Conservation (phyloP, 2,888 invertebrate species). For the Carcina quercana region DNA sequence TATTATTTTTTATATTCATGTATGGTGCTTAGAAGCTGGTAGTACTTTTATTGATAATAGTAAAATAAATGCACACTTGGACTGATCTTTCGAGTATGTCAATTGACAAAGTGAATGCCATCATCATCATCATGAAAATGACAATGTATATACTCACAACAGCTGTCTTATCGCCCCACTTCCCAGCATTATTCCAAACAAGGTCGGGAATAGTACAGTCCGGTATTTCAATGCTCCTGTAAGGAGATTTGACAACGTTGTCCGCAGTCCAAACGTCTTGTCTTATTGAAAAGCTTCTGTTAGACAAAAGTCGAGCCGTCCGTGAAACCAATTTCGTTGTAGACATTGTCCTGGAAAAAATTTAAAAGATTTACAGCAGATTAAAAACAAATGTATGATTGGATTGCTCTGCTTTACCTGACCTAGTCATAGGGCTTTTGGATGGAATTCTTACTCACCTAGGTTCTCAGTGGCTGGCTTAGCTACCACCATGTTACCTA, state of each 20-base stretch:
- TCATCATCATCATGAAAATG: not conserved
- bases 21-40: not conserved
- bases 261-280: conserved; percentile 40
- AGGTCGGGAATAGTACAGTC: conserved; percentile 72
- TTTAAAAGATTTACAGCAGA: too few relatives aligned
- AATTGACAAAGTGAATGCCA: too few relatives aligned
- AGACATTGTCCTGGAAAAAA: too few relatives aligned
- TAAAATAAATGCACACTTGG: not conserved
- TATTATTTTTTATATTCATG: too few relatives aligned
- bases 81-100: not conserved
- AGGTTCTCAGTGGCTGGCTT: too few relatives aligned
- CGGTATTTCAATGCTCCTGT: conserved; percentile 58
- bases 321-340: conserved; percentile 20
- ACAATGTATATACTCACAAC: conserved; percentile 61
- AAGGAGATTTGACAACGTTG: conserved; percentile 60
- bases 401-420: too few relatives aligned
- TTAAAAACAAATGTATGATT: too few relatives aligned
- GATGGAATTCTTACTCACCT: too few relatives aligned
- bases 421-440: too few relatives aligned
- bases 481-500: too few relatives aligned
- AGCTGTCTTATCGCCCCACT: conserved; percentile 78
- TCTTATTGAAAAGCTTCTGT: conserved; percentile 15
- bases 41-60: not conserved
- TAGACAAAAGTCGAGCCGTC: conserved; percentile 20
- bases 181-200: conserved; percentile 74